Percentiles rank a stretch among this genome's conserved stretches.
These are phyloP conservation scores for Athalia cordata DNA, from an alignment of 2,888 invertebrate genomes.

Conservation along the genomic window DNA sequence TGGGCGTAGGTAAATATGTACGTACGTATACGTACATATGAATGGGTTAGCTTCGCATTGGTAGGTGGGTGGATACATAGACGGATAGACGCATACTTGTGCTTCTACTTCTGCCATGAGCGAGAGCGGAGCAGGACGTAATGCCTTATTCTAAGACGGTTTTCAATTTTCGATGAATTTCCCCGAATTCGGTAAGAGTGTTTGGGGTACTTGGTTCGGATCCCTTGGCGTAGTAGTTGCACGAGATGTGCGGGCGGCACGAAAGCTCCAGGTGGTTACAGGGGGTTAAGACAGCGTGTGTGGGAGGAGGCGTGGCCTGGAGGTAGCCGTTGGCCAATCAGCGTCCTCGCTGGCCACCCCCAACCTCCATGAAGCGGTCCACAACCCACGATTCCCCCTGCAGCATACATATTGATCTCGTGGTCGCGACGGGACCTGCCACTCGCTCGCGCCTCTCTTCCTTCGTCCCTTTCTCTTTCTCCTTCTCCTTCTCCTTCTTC, in stretches of 20 bases:
- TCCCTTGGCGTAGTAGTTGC: slow-evolving; percentile 50
- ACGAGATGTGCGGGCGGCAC: slow-evolving; percentile 41
- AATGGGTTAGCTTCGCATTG: not conserved
- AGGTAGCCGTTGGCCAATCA: slow-evolving; percentile 73
- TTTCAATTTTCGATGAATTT: slow-evolving; percentile 73
- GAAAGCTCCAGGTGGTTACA: slow-evolving; percentile 54
- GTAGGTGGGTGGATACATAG: not conserved
- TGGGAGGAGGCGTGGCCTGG: slow-evolving; percentile 72
- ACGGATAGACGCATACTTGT: not conserved
- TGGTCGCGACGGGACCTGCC: slow-evolving; percentile 60
- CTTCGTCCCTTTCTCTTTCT: slow-evolving; percentile 44
- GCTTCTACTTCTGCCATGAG: not conserved
- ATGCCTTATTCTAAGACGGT: slow-evolving; percentile 57
- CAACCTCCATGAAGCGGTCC: slow-evolving; percentile 69
- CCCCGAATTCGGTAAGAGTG: slow-evolving; percentile 63
- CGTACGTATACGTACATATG: not conserved
- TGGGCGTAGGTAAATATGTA: too few relatives aligned
- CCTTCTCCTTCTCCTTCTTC: slow-evolving; percentile 43
- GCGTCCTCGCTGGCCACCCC: slow-evolving; percentile 71
- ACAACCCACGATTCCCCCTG: slow-evolving; percentile 62
- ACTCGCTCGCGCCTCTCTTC: slow-evolving; percentile 48
- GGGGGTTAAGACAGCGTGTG: slow-evolving; percentile 73
- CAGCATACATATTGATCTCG: slow-evolving; percentile 74
- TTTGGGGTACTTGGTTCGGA: slow-evolving; percentile 54
- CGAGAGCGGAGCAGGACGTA: slow-evolving; percentile 1